Evolutionary conservation across 64 coral and sea anemone genomes (phyloP).

Genomic region (Dendrophyllia cribrosa): DNA sequence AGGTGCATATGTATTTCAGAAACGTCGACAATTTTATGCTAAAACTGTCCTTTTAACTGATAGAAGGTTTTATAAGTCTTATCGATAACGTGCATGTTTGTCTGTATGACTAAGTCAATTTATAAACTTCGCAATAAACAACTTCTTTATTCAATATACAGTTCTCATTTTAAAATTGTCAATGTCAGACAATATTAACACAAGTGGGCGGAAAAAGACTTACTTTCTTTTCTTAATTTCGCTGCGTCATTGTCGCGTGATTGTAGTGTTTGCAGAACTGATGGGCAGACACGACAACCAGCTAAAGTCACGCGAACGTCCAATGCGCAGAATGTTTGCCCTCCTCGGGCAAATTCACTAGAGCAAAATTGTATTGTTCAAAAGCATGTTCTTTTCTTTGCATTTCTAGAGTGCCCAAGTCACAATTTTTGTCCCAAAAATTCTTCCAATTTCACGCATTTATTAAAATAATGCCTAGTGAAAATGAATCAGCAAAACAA

Average conservation of each 20-base stretch:
- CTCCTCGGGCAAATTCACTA: conserved; percentile 28
- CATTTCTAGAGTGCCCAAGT: background rate
- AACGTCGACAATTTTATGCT: background rate
- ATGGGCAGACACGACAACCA: background rate
- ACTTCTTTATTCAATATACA: background rate
- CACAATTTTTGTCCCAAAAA: background rate
- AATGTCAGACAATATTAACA: background rate
- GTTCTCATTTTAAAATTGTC: background rate
- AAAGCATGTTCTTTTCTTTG: background rate
- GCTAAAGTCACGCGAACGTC: conserved; percentile 24
- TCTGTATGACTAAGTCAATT: background rate
- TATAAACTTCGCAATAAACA: background rate
- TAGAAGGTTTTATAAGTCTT: background rate
- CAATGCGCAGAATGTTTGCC: background rate
- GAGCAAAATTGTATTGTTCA: background rate
- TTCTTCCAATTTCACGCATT: background rate
- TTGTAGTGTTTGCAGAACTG: background rate
- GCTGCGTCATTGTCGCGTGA: background rate
- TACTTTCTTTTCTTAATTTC: background rate
- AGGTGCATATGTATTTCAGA: background rate
- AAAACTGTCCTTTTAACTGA: background rate
- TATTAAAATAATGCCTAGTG: background rate
- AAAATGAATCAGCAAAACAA: background rate
- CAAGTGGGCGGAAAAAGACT: background rate
- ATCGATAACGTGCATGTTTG: background rate